Evolutionary conservation across 2,888 invertebrate genomes (phyloP).

Genomic region (Leptothorax acervorum): DNA sequence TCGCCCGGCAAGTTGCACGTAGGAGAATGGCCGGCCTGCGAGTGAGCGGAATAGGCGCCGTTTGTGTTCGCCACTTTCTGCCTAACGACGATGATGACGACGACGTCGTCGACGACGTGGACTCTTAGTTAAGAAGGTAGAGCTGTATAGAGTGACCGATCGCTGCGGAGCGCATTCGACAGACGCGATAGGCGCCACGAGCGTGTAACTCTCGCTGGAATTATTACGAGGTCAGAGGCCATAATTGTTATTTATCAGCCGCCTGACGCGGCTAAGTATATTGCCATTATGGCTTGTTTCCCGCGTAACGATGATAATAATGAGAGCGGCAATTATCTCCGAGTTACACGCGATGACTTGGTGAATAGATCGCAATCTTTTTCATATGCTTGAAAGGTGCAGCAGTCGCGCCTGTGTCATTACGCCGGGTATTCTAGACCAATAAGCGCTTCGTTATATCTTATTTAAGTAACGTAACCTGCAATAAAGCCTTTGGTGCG

Average conservation of each 20-base stretch:
- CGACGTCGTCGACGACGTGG: slow-evolving; percentile 42
- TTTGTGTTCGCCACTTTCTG: slow-evolving; percentile 39
- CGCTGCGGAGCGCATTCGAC: slow-evolving; percentile 4
- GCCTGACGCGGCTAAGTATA: slow-evolving; percentile 16
- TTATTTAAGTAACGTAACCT: not conserved
- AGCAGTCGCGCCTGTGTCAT: slow-evolving; percentile 41
- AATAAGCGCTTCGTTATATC: not conserved
- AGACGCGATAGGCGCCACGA: slow-evolving; percentile 30
- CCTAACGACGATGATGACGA: slow-evolving; percentile 24
- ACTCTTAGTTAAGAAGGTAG: not conserved
- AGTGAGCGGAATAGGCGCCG: slow-evolving; percentile 57
- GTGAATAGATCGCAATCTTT: slow-evolving; percentile 44
- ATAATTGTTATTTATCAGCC: slow-evolving; percentile 51
- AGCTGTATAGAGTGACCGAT: not conserved
- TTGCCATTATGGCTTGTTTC: slow-evolving; percentile 42
- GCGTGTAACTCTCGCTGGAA: slow-evolving; percentile 34
- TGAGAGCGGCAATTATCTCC: slow-evolving; percentile 46
- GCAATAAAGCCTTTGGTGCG: not conserved
- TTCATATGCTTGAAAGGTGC: slow-evolving; percentile 39
- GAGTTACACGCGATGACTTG: slow-evolving; percentile 50
- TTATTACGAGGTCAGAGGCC: slow-evolving; percentile 50
- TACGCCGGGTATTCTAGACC: slow-evolving; percentile 14
- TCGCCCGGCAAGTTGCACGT: slow-evolving; percentile 13
- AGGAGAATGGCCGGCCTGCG: slow-evolving; percentile 34
- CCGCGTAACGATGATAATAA: slow-evolving; percentile 40